Evolutionary conservation across 2,113 vertebrate genomes (phyloP).

Genomic region (Clarias macrocephalus): DNA sequence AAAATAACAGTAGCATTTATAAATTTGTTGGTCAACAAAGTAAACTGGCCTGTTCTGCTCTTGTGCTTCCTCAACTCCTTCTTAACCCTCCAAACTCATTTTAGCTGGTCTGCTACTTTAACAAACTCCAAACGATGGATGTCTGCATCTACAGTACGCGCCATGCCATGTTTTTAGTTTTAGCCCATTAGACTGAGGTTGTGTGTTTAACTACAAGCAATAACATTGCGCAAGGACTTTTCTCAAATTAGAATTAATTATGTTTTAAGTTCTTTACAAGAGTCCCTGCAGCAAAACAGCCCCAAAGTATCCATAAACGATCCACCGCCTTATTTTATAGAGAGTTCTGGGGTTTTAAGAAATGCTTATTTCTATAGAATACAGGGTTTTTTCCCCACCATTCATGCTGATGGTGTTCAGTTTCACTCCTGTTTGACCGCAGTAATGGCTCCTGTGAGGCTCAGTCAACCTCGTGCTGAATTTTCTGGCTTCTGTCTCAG

Average conservation of each 20-base stretch:
- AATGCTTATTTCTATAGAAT: neutral
- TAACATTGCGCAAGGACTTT: neutral
- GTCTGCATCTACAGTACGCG: neutral
- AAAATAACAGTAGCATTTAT: neutral
- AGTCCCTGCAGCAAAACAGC: neutral
- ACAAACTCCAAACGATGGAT: neutral
- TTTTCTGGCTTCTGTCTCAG: neutral
- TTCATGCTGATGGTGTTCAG: neutral
- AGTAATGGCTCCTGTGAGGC: neutral
- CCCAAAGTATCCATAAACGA: neutral
- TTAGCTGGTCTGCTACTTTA: neutral
- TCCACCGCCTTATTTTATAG: neutral
- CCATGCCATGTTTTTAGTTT: neutral
- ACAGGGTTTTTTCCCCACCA: neutral
- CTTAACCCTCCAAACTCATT: neutral
- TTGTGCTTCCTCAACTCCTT: neutral
- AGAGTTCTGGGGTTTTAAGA: neutral
- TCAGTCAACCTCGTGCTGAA: neutral
- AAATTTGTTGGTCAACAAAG: neutral
- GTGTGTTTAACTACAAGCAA: neutral
- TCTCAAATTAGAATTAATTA: neutral
- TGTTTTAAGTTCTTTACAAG: neutral
- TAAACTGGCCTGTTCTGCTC: slow-evolving; percentile 12
- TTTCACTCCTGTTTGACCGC: neutral
- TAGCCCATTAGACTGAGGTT: neutral